Base-by-base conservation (phyloP, 2,113 vertebrate genomes). In the Mesoclemmys tuberculata region DNA sequence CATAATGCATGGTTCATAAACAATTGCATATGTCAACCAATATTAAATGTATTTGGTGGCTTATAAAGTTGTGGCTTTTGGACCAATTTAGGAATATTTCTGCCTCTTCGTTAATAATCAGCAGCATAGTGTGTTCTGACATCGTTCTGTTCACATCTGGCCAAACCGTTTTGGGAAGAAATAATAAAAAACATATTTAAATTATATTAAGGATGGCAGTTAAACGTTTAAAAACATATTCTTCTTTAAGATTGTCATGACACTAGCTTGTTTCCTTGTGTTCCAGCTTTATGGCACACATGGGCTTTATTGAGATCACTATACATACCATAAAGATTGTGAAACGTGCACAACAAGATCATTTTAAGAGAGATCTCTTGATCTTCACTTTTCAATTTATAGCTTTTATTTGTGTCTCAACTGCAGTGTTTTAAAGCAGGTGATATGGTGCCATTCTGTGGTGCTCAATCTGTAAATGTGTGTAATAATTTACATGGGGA, bases 381-480 rank as follows among this genome's bases (percentile, higher is more conserved):
- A 58, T 90, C 61, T 84, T 83, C 90, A 11, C 83, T 95, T 97
- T 85, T 84, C 88, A 95, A 61, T 80, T 93, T 81, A 49, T 96
- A 88, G 84, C 19, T 95, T 92, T 92, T 90, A 87, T 82, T 84
- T 92, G 2, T 88, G 75, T 94, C n/a, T 94, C 46, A 96, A 79
- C 96, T 97, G 48, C 31, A 86, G 4, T 16, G 54, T 86, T 46
- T 93, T 90, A 81, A 81, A 54, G 87, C 55, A 88, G 52, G 21
- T 83, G 89, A n/a, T 26, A 3, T 78, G 35, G 24, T 88, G 6
- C 0, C 58, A 68, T 85, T 85, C 92, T 92, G 56, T 78, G 46
- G 82, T 90, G 74, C 74, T 27, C 26, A 46, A 16, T 77, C 8
- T 27, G 44, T 29, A 29, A 77, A n/a, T 90, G 74, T 82, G 35